Evolutionary conservation across 1,140 invertebrate genomes (phyloP), one percentile per base, ranked within the genome.

Genomic region (Dendroctonus valens): DNA sequence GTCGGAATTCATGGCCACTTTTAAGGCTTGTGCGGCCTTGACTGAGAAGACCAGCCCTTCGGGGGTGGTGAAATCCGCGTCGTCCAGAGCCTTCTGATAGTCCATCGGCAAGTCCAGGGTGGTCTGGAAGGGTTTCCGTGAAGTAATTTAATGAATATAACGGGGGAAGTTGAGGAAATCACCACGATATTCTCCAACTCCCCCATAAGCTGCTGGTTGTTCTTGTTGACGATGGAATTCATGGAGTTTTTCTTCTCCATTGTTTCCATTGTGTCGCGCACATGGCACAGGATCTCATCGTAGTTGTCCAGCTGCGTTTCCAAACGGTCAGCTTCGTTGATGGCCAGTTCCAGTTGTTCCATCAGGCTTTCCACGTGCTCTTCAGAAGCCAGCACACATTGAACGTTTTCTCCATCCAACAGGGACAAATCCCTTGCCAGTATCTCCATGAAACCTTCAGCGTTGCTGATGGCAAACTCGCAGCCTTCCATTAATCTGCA

Each of bases 191-290:
- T 87, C 74, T 93, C 89, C 0, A 97, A 81, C 76, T 94, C 89
- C 44, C 86, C 84, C 61, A 94, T 79, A 40, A 97, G 80, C 71
- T 88, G 85, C 68, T 88, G 85, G 73, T 93, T 91, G 77, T 97
- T 97, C 65, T 83, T 85, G 79, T 94, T 93, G 8, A 90, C 89
- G 5, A 91, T 88, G 77, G 93, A 89, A 74, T 96, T 92, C 70
- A 92, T 86, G 5, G 88, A 86, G 83, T 96, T 96, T 77, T 96
- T 96, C 72, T 95, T 91, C 69, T 93, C 93, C 81, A 97, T 94
- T 73, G 93, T 90, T 69, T 91, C 87, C 83, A 94, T 92, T 9
- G 89, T 91, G 77, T 92, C 90, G 70, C 90, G 83, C 5, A 94
- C 90, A 77, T 91, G 88, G 65, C 88, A 86, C 14, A 94, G 79